Percentiles rank a stretch among this genome's conserved stretches.
Conservation (phyloP, 2,113 vertebrate species). For the Zootoca vivipara region DNA sequence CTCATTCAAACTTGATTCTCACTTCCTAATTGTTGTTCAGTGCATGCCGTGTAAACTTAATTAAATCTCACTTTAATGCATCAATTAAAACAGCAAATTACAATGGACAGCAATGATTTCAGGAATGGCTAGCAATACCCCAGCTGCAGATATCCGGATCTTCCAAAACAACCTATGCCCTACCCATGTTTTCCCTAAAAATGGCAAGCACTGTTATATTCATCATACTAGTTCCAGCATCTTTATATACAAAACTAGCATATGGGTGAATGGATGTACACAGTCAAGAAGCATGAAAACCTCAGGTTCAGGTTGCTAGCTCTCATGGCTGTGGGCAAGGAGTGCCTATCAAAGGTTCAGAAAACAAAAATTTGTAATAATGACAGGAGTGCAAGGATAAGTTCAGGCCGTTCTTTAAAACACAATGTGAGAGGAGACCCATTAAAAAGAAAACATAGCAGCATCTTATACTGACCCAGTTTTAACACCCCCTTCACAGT, state of each 20-base stretch:
- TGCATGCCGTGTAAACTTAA: background rate
- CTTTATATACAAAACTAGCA: background rate
- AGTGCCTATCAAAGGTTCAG: background rate
- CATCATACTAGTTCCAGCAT: background rate
- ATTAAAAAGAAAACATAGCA: background rate
- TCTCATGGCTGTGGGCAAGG: background rate
- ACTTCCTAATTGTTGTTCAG: constrained; percentile 19
- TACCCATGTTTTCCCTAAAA: background rate
- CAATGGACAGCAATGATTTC: constrained; percentile 12
- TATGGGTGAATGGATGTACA: no score
- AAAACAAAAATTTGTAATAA: background rate
- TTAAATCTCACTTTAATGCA: constrained; percentile 17
- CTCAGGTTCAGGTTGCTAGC: background rate
- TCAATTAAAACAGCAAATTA: constrained; percentile 30
- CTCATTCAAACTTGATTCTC: constrained; percentile 13
- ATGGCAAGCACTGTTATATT: background rate
- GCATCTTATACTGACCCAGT: background rate
- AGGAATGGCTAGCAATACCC: background rate
- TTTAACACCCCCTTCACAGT: background rate
- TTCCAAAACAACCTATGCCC: background rate
- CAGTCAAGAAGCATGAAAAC: background rate
- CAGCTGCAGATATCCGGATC: background rate
- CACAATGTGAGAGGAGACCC: background rate
- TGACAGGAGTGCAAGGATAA: background rate
- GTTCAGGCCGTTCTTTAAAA: background rate